A percentile compares a stretch with the other conserved stretches of the same genome.
These are phyloP conservation scores for Teleiodes luculella DNA, from an alignment of 2,888 invertebrate genomes.

Conservation along the genomic window DNA sequence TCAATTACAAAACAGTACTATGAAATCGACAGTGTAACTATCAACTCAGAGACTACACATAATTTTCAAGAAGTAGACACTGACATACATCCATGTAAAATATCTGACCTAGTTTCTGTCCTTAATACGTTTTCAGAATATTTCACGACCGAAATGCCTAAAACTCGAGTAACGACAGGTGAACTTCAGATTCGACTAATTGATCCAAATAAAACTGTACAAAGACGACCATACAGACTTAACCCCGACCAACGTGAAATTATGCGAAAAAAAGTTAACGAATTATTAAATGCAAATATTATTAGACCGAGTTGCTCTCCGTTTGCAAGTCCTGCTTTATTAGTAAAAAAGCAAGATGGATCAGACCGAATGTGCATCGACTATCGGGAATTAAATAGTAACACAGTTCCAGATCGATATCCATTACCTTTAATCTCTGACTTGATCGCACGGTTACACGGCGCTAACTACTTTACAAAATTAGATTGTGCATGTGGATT, in stretches of 20 bases:
- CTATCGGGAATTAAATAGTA: no score
- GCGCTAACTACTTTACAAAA: slow-evolving; percentile 16
- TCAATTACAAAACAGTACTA: not conserved
- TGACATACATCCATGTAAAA: not conserved
- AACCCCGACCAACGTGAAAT: not conserved
- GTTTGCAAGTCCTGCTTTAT: not conserved
- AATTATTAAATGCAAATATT: not conserved
- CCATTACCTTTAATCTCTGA: no score
- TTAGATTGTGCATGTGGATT: slow-evolving; percentile 20
- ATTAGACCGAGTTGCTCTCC: no score
- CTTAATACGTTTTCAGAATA: not conserved
- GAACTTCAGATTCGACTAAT: not conserved
- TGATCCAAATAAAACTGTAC: not conserved
- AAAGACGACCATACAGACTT: not conserved
- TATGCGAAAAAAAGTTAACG: not conserved
- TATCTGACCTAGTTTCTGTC: not conserved
- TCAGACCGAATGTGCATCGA: not conserved
- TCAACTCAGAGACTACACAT: not conserved
- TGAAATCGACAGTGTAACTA: not conserved
- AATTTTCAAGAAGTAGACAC: not conserved
- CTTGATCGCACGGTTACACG: slow-evolving; percentile 9
- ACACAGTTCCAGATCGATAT: no score
- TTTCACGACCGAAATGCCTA: not conserved
- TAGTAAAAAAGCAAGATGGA: not conserved
- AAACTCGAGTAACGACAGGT: no score